These are phyloP conservation scores for Tinamus major DNA, from an alignment of 2,797 vertebrate species.

Conservation along the genomic window DNA sequence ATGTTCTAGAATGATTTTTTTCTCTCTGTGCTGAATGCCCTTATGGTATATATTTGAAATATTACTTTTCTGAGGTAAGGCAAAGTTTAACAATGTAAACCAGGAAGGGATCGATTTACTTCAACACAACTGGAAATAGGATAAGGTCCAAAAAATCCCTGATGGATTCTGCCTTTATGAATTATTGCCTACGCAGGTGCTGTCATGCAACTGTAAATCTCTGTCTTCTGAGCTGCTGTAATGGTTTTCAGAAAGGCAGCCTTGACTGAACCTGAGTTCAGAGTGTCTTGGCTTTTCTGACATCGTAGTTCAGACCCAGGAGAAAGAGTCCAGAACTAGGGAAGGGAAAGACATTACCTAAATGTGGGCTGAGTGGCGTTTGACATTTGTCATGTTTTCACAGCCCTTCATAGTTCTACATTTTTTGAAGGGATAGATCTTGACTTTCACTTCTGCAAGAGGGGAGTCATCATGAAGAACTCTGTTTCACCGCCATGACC, in stretches of 20 bases:
- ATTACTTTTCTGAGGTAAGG: background rate
- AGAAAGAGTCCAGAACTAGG: background rate
- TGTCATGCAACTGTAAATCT: background rate
- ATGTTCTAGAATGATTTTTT: background rate
- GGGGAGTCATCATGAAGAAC: background rate
- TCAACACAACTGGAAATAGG: background rate
- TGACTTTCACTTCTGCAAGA: background rate
- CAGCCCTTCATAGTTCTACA: background rate
- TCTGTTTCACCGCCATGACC: background rate
- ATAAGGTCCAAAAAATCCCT: background rate
- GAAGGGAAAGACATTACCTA: background rate
- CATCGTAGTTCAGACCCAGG: background rate
- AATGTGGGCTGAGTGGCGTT: background rate
- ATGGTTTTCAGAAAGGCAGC: background rate
- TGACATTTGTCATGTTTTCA: background rate
- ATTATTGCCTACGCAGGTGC: background rate
- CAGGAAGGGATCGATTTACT: background rate
- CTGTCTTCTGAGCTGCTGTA: background rate
- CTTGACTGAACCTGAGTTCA: background rate
- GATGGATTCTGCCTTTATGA: background rate
- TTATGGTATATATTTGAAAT: background rate
- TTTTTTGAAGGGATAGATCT: fast-evolving
- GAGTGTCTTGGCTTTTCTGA: background rate
- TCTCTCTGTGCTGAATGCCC: background rate
- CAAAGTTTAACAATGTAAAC: background rate